These are phyloP conservation scores for Pyrocephalus nanus DNA, from an alignment of 2,797 vertebrate species.

Conservation along the genomic window DNA sequence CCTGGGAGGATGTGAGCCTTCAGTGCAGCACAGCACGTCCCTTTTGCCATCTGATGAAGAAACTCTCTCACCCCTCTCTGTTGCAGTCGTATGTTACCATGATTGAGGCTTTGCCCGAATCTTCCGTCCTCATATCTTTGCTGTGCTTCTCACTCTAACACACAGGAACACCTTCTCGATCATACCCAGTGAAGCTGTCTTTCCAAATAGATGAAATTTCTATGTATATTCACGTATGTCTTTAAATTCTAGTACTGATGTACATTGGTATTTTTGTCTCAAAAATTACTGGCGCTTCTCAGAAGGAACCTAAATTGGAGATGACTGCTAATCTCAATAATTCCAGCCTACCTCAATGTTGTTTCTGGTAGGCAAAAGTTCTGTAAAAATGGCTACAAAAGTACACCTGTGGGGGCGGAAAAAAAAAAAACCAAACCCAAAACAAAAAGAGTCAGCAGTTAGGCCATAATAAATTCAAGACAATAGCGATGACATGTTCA, in stretches of 20 bases:
- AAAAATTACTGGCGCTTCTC: background rate
- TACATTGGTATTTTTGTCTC: background rate
- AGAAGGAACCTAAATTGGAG: background rate
- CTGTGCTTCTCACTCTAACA: background rate
- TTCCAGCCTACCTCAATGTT: background rate
- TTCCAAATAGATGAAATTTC: slow-evolving; percentile 25
- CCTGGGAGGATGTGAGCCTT: background rate
- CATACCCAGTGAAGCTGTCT: background rate
- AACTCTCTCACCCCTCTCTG: background rate
- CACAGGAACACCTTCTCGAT: background rate
- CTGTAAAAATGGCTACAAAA: background rate
- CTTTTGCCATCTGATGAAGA: background rate
- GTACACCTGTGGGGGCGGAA: accelerated
- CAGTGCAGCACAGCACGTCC: background rate
- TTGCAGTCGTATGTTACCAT: background rate
- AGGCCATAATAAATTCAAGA: background rate
- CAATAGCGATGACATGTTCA: background rate
- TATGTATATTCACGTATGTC: background rate
- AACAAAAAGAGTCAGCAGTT: background rate
- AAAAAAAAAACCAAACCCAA: no score
- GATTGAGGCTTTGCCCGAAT: background rate
- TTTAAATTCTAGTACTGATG: background rate
- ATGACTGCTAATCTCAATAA: background rate
- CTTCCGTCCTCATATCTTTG: background rate
- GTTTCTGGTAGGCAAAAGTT: background rate